Percentiles rank a stretch among this genome's conserved stretches.
Evolutionary conservation across 1,140 invertebrate species (phyloP).

Genomic region (Drosophila ficusphila): DNA sequence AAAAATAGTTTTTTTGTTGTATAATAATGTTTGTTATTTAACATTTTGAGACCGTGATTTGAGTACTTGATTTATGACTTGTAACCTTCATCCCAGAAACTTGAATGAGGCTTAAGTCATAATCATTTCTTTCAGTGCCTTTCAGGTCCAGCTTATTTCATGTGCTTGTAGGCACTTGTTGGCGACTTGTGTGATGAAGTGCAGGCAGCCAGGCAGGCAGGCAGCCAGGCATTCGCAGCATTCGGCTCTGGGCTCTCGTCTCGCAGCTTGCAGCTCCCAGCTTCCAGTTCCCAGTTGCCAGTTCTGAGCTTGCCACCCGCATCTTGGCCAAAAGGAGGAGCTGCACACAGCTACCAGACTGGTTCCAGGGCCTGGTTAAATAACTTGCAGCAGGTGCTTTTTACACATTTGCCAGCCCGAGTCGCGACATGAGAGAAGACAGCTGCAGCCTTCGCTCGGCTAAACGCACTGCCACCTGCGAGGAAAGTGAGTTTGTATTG

Average conservation of each 20-base stretch:
- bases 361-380: slow-evolving; percentile 58
- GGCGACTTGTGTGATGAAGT: slow-evolving; percentile 76
- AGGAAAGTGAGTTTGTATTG: neutral
- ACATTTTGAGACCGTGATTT: no score
- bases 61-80: neutral
- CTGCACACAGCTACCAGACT: slow-evolving; percentile 8
- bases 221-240: slow-evolving; percentile 26
- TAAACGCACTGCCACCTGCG: slow-evolving; percentile 20
- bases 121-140: neutral
- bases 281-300: no score
- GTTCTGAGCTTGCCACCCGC: slow-evolving; percentile 55
- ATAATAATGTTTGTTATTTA: no score
- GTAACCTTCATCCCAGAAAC: neutral
- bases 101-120: neutral
- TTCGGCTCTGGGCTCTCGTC: slow-evolving; percentile 4
- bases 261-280: no score
- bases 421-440: slow-evolving; percentile 71
- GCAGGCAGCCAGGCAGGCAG: slow-evolving; percentile 48
- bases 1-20: no score
- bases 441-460: slow-evolving; percentile 54
- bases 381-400: slow-evolving; percentile 82
- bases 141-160: slow-evolving; percentile 31
- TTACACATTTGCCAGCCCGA: slow-evolving; percentile 73
- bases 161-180: slow-evolving; percentile 57
- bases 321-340: slow-evolving; percentile 44